Base-by-base conservation (phyloP, 2,888 invertebrate species). In the Bhutanitis thaidina region DNA sequence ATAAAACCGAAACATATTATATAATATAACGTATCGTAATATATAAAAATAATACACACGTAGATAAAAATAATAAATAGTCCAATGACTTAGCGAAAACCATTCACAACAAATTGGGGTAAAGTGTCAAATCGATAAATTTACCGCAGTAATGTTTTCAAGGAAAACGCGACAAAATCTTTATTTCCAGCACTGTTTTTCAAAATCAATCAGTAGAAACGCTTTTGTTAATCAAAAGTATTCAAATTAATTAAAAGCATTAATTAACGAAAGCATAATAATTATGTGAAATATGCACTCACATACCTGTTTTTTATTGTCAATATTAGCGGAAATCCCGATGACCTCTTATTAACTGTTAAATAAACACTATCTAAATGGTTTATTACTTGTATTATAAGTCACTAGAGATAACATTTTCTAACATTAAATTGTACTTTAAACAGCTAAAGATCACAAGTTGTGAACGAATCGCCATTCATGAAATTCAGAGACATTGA, bases 111-210 rank as follows among this genome's bases (percentile, higher is more conserved):
- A 67, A 71, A 80, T 77, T 69, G 64, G 69, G 71, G 73, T 74
- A 76, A 74, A 70, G 74, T 78, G 78, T 77, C 76, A 69, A 90
- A 90, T 90, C 90, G 81, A 90, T 90, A 90, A 89, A 88, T 84
- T 83, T 89, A 88, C 90, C 90, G 90, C 90, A 90, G 88, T 89
- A 88, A 77, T 80, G 77, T 79, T 79, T 78, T 79, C 71, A 75
- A 73, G 74, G 74, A 73, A 80, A 72, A 64, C 57, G 59, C 58
- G 45, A 55, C 40, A 52, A 32, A 46, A 51, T 35, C 50, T 32
- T 20, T 38, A 25, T 10, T 46, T 40, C 20, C 36, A 44, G 38
- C 30, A 39, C 13, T 16, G 10, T 14, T 30, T 29, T 43, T 34
- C 8, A 29, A 29, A 43, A 40, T 27, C n/a, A 34, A 34, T 20